phyloP scores from a whole-genome alignment of 2,113 vertebrate species.

The Orycteropus afer region DNA sequence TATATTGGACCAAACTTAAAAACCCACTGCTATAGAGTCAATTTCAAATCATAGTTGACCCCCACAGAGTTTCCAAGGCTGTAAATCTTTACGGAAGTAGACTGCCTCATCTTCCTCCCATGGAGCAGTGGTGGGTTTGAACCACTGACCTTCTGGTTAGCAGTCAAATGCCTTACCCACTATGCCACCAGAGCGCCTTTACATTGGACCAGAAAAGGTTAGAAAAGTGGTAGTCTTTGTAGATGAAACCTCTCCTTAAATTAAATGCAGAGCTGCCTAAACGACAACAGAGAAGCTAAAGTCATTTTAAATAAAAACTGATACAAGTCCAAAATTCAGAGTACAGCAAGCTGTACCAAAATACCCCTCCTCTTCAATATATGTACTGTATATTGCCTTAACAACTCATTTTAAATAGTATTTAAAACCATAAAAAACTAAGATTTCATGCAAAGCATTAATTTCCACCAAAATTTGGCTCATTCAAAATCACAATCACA shows the following conservation, averaged over 20 bases:
- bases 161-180: too few relatives aligned
- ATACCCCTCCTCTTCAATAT: background rate
- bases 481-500: background rate
- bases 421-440: background rate
- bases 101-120: too few relatives aligned
- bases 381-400: background rate
- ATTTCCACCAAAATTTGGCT: background rate
- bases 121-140: too few relatives aligned
- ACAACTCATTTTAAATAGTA: background rate
- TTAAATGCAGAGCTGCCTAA: constrained; percentile 13
- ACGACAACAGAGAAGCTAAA: background rate
- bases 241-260: constrained; percentile 33
- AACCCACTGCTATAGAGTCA: too few relatives aligned
- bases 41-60: too few relatives aligned
- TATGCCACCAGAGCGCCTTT: too few relatives aligned
- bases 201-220: background rate
- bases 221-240: background rate
- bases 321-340: constrained; percentile 13
- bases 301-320: constrained; percentile 1
- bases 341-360: background rate
- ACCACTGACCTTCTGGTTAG: too few relatives aligned
- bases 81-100: too few relatives aligned
- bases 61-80: too few relatives aligned
- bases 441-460: constrained; percentile 18
- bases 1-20: background rate